A percentile compares a stretch with the other conserved stretches of the same genome.
Evolutionary conservation across 1,140 invertebrate species (phyloP).

Genomic region (Pseudomyrmex gracilis): DNA sequence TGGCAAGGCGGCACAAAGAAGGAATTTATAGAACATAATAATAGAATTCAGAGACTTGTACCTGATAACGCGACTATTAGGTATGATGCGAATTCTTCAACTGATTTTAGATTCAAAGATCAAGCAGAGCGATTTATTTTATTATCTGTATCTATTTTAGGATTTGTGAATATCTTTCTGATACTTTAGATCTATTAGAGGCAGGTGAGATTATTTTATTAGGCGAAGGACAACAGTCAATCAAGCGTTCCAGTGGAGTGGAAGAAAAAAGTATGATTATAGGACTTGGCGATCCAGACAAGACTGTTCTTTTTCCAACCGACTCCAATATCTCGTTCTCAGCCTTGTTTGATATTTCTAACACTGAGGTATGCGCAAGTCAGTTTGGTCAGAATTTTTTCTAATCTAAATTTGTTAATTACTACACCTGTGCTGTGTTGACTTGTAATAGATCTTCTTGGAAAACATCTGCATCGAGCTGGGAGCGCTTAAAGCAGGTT

Average conservation of each 20-base stretch:
- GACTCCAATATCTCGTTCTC: slow-evolving; percentile 76
- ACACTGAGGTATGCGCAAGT: slow-evolving; percentile 73
- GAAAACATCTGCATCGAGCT: slow-evolving; percentile 81
- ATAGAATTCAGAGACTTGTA: slow-evolving; percentile 81
- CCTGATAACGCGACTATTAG: slow-evolving; percentile 79
- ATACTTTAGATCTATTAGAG: slow-evolving; percentile 84
- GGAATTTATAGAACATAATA: slow-evolving; percentile 83
- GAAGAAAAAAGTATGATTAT: slow-evolving; percentile 85
- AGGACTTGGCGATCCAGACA: slow-evolving; percentile 77
- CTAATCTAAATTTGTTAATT: not conserved
- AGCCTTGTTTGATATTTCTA: slow-evolving; percentile 82
- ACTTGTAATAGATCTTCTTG: slow-evolving; percentile 73
- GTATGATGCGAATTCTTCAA: slow-evolving; percentile 69
- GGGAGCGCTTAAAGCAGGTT: slow-evolving; percentile 78
- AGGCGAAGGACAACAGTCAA: slow-evolving; percentile 82
- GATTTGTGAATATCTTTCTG: slow-evolving; percentile 81
- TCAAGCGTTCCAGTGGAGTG: slow-evolving; percentile 82
- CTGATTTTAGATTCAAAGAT: not conserved
- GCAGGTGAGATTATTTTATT: slow-evolving; percentile 83
- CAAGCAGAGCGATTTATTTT: not conserved
- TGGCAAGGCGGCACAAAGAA: slow-evolving; percentile 83
- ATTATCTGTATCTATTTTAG: slow-evolving; percentile 66
- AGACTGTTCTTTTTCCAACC: slow-evolving; percentile 75
- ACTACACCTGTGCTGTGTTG: not conserved
- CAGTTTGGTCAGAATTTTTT: not conserved